A percentile compares a stretch with the other conserved stretches of the same genome.
phyloP scores from a whole-genome alignment of 1,140 invertebrate genomes.

The Scaptomyza hsui region DNA sequence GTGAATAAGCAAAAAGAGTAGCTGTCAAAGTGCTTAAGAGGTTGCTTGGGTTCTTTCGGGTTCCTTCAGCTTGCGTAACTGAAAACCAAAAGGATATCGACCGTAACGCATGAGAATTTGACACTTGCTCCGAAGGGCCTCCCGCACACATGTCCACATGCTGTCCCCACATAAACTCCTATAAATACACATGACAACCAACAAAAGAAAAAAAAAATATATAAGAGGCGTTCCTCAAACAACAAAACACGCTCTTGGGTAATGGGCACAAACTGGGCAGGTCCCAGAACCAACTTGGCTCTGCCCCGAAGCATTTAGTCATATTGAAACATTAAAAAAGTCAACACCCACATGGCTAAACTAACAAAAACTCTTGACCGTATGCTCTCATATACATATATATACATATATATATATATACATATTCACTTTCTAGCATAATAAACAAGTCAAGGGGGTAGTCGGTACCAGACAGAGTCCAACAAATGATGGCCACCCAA shows the following conservation, averaged over 20 bases:
- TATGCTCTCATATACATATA: conserved; percentile 43
- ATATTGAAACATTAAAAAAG: conserved; percentile 83
- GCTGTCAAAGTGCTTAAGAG: conserved; percentile 74
- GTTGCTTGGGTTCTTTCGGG: conserved; percentile 50
- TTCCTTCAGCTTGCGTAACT: conserved; percentile 55
- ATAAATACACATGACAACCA: conserved; percentile 44
- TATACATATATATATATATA: neutral
- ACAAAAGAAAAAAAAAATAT: conserved; percentile 52
- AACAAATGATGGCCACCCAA: conserved; percentile 41
- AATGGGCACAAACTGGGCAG: conserved; percentile 24
- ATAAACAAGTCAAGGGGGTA: conserved; percentile 67
- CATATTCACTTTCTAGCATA: conserved; percentile 26
- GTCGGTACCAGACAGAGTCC: conserved; percentile 28
- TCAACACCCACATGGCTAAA: conserved; percentile 71
- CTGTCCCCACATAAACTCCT: conserved; percentile 34
- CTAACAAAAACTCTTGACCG: conserved; percentile 68
- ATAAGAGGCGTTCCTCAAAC: conserved; percentile 50
- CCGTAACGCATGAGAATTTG: conserved; percentile 64
- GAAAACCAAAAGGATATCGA: conserved; percentile 80
- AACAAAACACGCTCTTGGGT: conserved; percentile 24
- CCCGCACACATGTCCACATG: conserved; percentile 42
- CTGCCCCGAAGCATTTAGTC: conserved; percentile 74
- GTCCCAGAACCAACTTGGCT: conserved; percentile 41
- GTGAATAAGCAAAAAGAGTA: conserved; percentile 38
- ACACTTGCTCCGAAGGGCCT: conserved; percentile 48